Evolutionary conservation across 1,140 invertebrate species (phyloP), one percentile per base, ranked within the genome.

Genomic region (Zaprionus gabonicus): DNA sequence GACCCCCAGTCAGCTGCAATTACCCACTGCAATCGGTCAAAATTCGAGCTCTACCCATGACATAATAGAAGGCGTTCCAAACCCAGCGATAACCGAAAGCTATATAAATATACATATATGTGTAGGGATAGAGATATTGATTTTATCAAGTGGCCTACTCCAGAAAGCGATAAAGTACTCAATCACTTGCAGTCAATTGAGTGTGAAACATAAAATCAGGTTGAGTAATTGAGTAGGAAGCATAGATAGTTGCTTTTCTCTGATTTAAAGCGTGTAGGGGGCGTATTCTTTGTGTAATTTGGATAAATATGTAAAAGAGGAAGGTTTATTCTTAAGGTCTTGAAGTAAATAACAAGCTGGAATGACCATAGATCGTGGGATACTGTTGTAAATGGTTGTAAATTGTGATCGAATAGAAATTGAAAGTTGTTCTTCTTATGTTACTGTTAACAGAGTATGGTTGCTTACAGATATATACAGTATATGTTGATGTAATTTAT

Each of bases 51-150:
- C n/a, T 44, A 44, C n/a, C n/a, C 41, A 7, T 75, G 58, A 80
- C 71, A 80, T 55, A 87, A 74, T 62, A 46, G 56, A 56, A 86
- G 82, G 82, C 81, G 81, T 78, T 73, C 17, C n/a, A 58, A 17
- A 58, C 23, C 20, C 41, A 20, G 44, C 31, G 81, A 76, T 76
- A 76, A 69, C 58, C 44, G 20, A 51, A 10, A 12, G 10, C 7
- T 25, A 46, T 27, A 25, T 44, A 62, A 46, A 62, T 62, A 23
- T 13, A 13, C 10, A 25, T 31, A 3, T 0, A 0, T 10, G 9
- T 31, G 31, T 10, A 10, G 31, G 38, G 25, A 41, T 34, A 36
- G 60, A 62, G 41, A 68, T 53, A 51, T 51, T 23, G 9, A 51
- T 51, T 23, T 51, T 51, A 51, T 25, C 46, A 51, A 51, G 46